Evolutionary conservation across 2,113 vertebrate genomes (phyloP), one percentile per base, ranked within the genome.

Genomic region (Rhabdomys dilectus): DNA sequence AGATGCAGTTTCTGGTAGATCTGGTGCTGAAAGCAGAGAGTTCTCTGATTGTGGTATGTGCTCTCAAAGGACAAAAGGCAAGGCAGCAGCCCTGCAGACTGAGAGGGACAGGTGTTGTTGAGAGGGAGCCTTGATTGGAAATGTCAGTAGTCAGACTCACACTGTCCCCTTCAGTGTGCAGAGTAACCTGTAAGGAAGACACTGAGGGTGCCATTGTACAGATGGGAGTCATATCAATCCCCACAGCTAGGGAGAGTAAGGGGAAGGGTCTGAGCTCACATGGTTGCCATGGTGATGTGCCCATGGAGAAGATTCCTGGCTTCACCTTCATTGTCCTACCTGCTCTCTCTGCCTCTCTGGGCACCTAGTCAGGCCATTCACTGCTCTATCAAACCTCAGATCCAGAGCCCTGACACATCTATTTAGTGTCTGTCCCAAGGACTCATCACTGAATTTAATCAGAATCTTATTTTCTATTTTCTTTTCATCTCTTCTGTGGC

Each of bases 231-330:
- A 21, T 21, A 87, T 42, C 56, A 45, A 62, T 31, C 24, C 84
- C 81, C 22, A 56, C 4, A 22, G 58, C 26, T 31, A 36, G 76
- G 12, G 22, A 89, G 36, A 56, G 45, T 36, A 48, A 45, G 51
- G 62, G 60, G 66, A 26, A 1, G 22, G 60, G 62, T 58, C 19
- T 53, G 75, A 91, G 80, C 60, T 73, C 60, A 48, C 6, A 29
- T 8, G 0, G 34, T 11, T 36, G 11, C 16, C 16, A 62, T 19
- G 56, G n/a, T 36, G 75, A 3, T 0, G 7, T 0, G 0, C 53
- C n/a, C 64, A n/a, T 24, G 53, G 58, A 66, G 58, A 68, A 76
- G 66, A 26, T 1, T 0, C 48, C 72, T 48, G 68, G 48, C 86
- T 36, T 45, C 13, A 26, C 13, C 29, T 53, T 11, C 39, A 48